A percentile compares a stretch with the other conserved stretches of the same genome.
These are phyloP conservation scores for Manis crassicaudata DNA, from an alignment of 2,797 vertebrate species.

Conservation along the genomic window DNA sequence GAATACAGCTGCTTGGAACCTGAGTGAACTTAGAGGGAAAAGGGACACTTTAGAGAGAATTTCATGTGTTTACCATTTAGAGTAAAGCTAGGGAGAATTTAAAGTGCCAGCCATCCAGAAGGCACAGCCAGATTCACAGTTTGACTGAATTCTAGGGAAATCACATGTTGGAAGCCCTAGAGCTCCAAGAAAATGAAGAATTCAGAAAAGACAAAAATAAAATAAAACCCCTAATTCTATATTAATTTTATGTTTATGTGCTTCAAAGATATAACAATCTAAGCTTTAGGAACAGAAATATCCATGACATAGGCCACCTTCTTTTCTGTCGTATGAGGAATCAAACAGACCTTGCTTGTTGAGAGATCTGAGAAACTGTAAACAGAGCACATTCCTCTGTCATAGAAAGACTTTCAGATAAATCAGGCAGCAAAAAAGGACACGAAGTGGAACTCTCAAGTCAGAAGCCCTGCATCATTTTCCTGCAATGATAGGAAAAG, in stretches of 20 bases:
- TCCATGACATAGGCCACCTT: background rate
- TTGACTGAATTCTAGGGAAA: background rate
- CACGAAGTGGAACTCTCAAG: background rate
- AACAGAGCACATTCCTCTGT: background rate
- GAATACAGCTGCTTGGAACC: background rate
- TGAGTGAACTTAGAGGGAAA: background rate
- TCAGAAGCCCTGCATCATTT: background rate
- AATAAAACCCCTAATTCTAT: background rate
- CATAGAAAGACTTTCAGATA: conserved; percentile 7
- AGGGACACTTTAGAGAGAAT: background rate
- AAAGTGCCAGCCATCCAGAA: background rate
- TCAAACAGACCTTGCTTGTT: background rate
- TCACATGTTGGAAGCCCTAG: background rate
- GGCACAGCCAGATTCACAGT: background rate
- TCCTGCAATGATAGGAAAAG: background rate
- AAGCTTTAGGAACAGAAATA: background rate
- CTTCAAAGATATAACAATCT: background rate
- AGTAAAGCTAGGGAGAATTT: background rate
- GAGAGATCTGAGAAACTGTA: background rate
- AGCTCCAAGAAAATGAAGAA: conserved; percentile 2
- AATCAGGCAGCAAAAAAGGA: background rate
- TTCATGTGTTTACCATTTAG: background rate
- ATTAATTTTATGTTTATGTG: background rate
- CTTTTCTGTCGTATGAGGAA: background rate
- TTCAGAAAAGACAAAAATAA: background rate